Base-by-base conservation (phyloP, 2,888 invertebrate species). In the Mycogona germanica region DNA sequence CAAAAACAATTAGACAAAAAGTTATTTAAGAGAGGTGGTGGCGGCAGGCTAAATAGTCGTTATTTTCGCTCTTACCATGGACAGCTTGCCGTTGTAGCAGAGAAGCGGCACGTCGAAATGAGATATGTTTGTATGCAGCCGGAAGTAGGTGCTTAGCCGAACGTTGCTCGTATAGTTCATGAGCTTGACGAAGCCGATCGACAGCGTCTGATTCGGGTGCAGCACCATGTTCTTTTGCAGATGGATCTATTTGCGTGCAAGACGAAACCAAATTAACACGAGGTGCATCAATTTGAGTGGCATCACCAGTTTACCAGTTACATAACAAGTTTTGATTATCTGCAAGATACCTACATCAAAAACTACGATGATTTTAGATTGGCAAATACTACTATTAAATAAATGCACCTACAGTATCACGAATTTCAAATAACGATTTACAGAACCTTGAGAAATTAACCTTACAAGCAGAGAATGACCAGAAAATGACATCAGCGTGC, bases 51-150 rank as follows among this genome's bases (percentile, higher is more conserved):
- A 12, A 35, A 35, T 12, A 35, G n/a, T 35, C 35, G n/a, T n/a
- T n/a, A n/a, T 19, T 19, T 41, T 21, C 41, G n/a, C 19, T 2
- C n/a, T n/a, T 65, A 78, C 78, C 70, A 75, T 67, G 66, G 74
- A 72, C 63, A 86, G 70, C 66, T 78, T 79, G 45, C 85, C 86
- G 66, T 82, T 79, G 66, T 84, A 86, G 64, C 81, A 79, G 49
- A 80, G 68, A 57, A 87, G 69, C 30, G 84, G 84, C 58, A 86
- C 75, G 60, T 75, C 72, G 61, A 84, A 77, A 37, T 76, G 75
- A 28, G 86, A 84, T 55, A 84, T 76, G 69, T 87, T 87, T 21
- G 85, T 84, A 65, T 79, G 76, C 49, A 87, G 70, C 40, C 76
- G 72, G 60, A 84, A 74, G 60, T 75, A 72, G 12, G 81, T 78